Base-by-base conservation (phyloP, 2,797 vertebrate species). In the Otus scops region DNA sequence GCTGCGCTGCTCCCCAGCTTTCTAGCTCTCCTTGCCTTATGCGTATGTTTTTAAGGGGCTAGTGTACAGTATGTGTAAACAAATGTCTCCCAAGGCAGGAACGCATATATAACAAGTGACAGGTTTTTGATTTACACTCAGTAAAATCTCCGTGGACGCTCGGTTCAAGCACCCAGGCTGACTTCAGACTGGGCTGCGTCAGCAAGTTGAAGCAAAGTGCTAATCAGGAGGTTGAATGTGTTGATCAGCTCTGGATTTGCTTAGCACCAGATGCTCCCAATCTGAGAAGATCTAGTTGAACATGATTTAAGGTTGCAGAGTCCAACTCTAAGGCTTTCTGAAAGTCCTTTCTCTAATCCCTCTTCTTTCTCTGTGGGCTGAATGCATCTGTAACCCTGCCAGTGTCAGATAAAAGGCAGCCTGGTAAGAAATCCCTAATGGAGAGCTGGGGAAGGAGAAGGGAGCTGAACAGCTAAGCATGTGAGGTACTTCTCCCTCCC, bases 401-500 rank as follows among this genome's bases (percentile, higher is more conserved):
- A 97, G 95, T 96, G 94, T 77, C 94, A 96, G 96, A 97, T 97
- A 96, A 97, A 95, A 97, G 97, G 91, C 95, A 96, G 96, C 95
- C 93, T 96, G 95, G 96, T 97, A 96, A 97, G 92, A 96, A 97
- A 96, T 91, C 88, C 88, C 86, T 91, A 86, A 91, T 95, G 95
- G 88, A 88, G 82, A 94, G 73, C 87, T 75, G 73, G 59, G 87
- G 91, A 95, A 95, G 83, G 91, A 97, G 88, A 94, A 89, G 83
- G 91, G 92, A 96, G 71, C 94, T 65, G 70, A 92, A 80, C 87
- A 65, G 88, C 50, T 18, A 91, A 88, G 88, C 91, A 75, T 95
- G 76, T 84, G 95, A 93, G 92, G 78, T 95, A 85, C 95, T 95
- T 93, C 53, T 83, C 73, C 69, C 78, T 97, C 93, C 93, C 84